Base-by-base conservation (phyloP, 2,797 vertebrate genomes). In the Heliangelus exortis region DNA sequence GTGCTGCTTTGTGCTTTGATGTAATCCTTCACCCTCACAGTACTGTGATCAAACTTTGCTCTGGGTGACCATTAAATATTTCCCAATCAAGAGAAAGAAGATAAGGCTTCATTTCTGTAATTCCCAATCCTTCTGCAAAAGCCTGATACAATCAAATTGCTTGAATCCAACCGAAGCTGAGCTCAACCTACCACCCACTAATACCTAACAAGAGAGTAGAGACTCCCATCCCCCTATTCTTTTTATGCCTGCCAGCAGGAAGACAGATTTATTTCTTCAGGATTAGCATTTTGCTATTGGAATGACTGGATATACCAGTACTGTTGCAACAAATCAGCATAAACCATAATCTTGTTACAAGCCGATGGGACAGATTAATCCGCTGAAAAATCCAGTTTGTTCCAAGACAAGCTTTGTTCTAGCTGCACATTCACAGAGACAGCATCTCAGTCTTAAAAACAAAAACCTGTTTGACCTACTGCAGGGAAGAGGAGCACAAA, bases 341-440 rank as follows among this genome's bases (percentile, higher is more conserved):
- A 93, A 95, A 84, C 89, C 83, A 67, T 93, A 92, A 96, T 92
- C 95, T 94, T 92, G 91, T 96, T 95, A 96, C 47, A 90, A 94
- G 77, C 83, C 85, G 88, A 95, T 25, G 77, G 90, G 93, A 79
- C 80, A 92, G 93, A 96, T 85, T 93, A 96, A 94, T 73, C 77
- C 85, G 53, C 80, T 84, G 89, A 96, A 95, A 95, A 95, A 88
- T 82, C 87, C 85, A 82, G 71, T 92, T 94, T 87, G 89, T 92
- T 95, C 89, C 77, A 91, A 84, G 84, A 61, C 43, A 82, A 84
- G 85, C 48, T 88, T 58, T 84, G 47, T 63, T 58, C 71, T 58
- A 87, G 85, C 67, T 82, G 59, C 67, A 66, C 90, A 93, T n/a
- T 61, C 28, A 93, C 6, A 79, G 39, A 77, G 66, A 69, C 69